These are phyloP conservation scores for Gadopsis marmoratus DNA, from an alignment of 2,797 vertebrate genomes.

Conservation along the genomic window DNA sequence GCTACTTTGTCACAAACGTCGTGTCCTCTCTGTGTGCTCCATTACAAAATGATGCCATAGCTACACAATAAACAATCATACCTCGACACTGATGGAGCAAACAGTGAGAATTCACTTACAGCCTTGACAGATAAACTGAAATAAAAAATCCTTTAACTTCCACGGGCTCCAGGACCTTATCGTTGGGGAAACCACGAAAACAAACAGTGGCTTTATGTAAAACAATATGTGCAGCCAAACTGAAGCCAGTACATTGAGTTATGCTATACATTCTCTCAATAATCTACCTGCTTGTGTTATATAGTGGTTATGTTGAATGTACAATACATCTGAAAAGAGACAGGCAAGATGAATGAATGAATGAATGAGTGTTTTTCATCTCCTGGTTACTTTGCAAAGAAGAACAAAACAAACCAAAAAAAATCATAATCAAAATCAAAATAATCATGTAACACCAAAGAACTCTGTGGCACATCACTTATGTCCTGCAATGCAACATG, in stretches of 20 bases:
- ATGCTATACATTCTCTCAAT: slow-evolving; percentile 60
- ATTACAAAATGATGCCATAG: slow-evolving; percentile 45
- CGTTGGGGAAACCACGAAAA: slow-evolving; percentile 21
- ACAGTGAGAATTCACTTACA: slow-evolving; percentile 24
- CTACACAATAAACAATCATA: slow-evolving; percentile 56
- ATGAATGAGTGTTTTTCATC: slow-evolving; percentile 29
- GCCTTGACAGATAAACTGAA: slow-evolving; percentile 24
- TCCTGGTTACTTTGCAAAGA: slow-evolving; percentile 41
- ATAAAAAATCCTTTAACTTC: slow-evolving; percentile 4
- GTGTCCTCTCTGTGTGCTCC: slow-evolving; percentile 17
- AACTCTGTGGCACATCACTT: slow-evolving; percentile 60
- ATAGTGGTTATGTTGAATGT: slow-evolving; percentile 53
- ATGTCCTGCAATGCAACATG: slow-evolving; percentile 53
- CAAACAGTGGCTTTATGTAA: slow-evolving; percentile 25
- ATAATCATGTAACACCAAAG: slow-evolving; percentile 48
- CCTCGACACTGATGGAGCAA: slow-evolving; percentile 60
- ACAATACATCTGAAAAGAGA: slow-evolving; percentile 49
- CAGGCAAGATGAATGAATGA: slow-evolving; percentile 13
- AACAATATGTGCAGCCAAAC: slow-evolving; percentile 34
- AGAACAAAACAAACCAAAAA: slow-evolving; percentile 31
- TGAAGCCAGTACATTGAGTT: slow-evolving; percentile 30
- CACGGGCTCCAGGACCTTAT: slow-evolving; percentile 30
- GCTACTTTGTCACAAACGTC: slow-evolving; percentile 45
- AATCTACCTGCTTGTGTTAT: slow-evolving; percentile 68
- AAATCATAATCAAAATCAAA: no score